These are phyloP conservation scores for Falcaria lacertinaria DNA, from an alignment of 2,888 invertebrate species.

Conservation along the genomic window DNA sequence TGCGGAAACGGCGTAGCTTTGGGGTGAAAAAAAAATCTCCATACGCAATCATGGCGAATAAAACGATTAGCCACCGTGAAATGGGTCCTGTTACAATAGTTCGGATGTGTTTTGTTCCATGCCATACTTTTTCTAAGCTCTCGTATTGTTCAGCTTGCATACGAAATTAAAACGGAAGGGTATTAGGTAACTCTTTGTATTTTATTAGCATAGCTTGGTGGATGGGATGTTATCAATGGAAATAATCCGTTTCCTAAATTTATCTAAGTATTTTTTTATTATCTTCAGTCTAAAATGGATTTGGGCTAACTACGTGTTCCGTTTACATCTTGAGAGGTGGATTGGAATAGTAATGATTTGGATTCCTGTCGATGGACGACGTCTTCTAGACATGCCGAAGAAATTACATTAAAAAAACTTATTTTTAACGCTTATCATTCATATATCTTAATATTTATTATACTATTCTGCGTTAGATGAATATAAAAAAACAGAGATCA, in stretches of 20 bases:
- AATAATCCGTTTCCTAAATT: neutral
- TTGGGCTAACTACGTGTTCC: no score
- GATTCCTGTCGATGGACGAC: no score
- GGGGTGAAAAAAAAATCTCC: constrained; percentile 51
- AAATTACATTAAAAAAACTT: no score
- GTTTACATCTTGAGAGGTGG: no score
- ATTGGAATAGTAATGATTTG: no score
- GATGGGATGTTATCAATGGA: neutral
- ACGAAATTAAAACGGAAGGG: neutral
- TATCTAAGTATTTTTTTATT: no score
- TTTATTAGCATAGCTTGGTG: neutral
- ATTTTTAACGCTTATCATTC: no score
- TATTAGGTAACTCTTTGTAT: neutral
- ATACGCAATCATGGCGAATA: constrained; percentile 57
- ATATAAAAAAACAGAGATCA: no score
- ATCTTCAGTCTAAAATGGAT: no score
- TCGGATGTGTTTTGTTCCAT: constrained; percentile 1
- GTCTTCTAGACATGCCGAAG: no score
- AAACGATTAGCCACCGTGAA: constrained; percentile 54
- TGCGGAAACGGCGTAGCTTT: constrained; percentile 41
- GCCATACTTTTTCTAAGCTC: constrained; percentile 2
- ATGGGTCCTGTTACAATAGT: constrained; percentile 33
- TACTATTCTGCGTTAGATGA: no score
- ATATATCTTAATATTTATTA: no score
- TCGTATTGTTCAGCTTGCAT: neutral